Conservation (phyloP, 1,140 invertebrate genomes). For the Drosophila takahashii region DNA sequence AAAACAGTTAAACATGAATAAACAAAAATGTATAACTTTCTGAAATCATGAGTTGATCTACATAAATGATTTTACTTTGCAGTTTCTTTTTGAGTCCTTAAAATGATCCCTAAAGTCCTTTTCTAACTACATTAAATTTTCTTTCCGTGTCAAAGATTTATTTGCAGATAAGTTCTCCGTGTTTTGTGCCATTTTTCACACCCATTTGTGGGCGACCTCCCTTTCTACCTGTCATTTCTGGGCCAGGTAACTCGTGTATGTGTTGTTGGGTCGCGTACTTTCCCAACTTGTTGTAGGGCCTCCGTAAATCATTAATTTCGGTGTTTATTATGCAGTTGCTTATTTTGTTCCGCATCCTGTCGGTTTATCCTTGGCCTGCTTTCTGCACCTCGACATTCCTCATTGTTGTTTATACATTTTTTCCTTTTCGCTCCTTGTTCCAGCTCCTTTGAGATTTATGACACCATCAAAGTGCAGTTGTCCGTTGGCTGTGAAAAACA, state of each 20-base stretch:
- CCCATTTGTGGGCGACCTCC: slow-evolving; percentile 18
- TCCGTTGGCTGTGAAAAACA: slow-evolving; percentile 21
- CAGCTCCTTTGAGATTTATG: slow-evolving; percentile 62
- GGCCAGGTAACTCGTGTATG: slow-evolving; percentile 42
- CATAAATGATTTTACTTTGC: too few relatives aligned
- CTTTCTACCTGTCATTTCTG: slow-evolving; percentile 45
- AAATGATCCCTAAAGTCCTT: not conserved
- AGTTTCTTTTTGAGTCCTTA: too few relatives aligned
- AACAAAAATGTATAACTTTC: too few relatives aligned
- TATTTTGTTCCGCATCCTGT: slow-evolving; percentile 33
- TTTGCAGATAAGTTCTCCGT: slow-evolving; percentile 13
- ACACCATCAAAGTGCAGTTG: slow-evolving; percentile 71
- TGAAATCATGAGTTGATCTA: too few relatives aligned
- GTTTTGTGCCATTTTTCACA: slow-evolving; percentile 65
- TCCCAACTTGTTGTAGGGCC: slow-evolving; percentile 66
- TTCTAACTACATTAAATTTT: not conserved
- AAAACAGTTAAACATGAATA: too few relatives aligned
- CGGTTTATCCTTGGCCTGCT: slow-evolving; percentile 47
- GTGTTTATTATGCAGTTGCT: slow-evolving; percentile 62
- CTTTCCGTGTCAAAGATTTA: slow-evolving; percentile 21
- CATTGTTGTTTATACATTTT: slow-evolving; percentile 27
- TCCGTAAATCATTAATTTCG: slow-evolving; percentile 68
- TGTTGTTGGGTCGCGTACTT: slow-evolving; percentile 43
- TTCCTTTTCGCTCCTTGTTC: slow-evolving; percentile 10
- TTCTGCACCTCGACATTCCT: slow-evolving; percentile 43